Conservation (phyloP, 1,140 invertebrate species). For the Diabrotica virgifera region DNA sequence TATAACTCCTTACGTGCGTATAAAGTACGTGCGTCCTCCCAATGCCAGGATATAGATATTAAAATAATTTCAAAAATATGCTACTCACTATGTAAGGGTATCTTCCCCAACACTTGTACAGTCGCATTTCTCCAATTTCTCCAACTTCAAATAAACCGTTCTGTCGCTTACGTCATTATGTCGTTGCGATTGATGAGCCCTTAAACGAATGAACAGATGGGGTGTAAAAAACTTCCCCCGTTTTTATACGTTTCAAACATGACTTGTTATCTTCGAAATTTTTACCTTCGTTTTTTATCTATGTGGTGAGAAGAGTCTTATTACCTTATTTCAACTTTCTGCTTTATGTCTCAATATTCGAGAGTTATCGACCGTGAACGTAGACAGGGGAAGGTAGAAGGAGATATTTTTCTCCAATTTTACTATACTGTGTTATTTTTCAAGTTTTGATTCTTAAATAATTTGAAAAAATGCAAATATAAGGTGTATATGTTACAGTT, state of each 20-base stretch:
- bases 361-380: neutral
- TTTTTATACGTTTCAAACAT: neutral
- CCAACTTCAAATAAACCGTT: neutral
- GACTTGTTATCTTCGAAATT: neutral
- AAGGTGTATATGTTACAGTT: no score
- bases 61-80: no score
- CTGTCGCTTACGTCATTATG: neutral
- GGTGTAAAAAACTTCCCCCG: neutral
- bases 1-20: no score
- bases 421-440: no score
- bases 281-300: neutral
- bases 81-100: no score
- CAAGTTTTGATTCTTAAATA: no score
- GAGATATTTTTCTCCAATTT: no score
- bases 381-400: no score
- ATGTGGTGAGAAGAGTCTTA: neutral
- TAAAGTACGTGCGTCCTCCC: no score
- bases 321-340: neutral
- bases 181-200: neutral
- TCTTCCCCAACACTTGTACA: no score
- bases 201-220: conserved; percentile 1
- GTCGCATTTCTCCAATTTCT: neutral
- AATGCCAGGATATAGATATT: no score
- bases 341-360: neutral
- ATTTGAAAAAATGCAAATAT: no score